phyloP scores from a whole-genome alignment of 2,797 vertebrate genomes.

The Acrossocheilus wenchowensis region DNA sequence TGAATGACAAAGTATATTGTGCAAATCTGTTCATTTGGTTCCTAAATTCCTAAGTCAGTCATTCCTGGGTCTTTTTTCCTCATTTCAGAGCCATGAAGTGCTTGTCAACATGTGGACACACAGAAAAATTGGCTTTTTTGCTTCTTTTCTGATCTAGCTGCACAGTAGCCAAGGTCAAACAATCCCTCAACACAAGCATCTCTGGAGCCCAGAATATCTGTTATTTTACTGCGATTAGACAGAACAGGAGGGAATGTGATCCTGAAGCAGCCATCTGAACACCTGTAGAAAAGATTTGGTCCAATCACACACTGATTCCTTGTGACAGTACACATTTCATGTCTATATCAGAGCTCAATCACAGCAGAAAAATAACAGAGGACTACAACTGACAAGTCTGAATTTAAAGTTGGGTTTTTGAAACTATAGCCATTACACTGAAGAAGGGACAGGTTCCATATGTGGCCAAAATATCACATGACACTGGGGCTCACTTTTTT shows the following conservation, averaged over 20 bases:
- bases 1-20: neutral
- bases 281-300: constrained; percentile 21
- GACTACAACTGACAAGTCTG: neutral
- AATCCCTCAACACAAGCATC: neutral
- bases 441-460: neutral
- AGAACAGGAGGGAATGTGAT: constrained; percentile 19
- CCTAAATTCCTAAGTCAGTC: neutral
- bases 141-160: neutral
- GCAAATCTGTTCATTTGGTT: neutral
- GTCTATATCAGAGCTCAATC: constrained; percentile 36
- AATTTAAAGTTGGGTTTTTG: neutral
- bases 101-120: constrained; percentile 5
- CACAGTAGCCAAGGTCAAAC: constrained; percentile 19
- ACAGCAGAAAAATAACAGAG: constrained; percentile 44
- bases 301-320: constrained; percentile 15
- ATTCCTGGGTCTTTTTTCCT: neutral
- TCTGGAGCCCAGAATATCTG: neutral
- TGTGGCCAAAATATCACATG: neutral
- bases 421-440: neutral
- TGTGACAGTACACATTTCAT: constrained; percentile 17
- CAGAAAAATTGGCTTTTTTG: neutral
- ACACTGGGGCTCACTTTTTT: neutral
- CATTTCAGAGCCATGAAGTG: neutral
- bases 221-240: constrained; percentile 24
- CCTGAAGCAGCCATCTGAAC: constrained; percentile 11